A percentile compares a stretch with the other conserved stretches of the same genome.
phyloP scores from a whole-genome alignment of 2,888 invertebrate genomes.

The Drosophila mimica region DNA sequence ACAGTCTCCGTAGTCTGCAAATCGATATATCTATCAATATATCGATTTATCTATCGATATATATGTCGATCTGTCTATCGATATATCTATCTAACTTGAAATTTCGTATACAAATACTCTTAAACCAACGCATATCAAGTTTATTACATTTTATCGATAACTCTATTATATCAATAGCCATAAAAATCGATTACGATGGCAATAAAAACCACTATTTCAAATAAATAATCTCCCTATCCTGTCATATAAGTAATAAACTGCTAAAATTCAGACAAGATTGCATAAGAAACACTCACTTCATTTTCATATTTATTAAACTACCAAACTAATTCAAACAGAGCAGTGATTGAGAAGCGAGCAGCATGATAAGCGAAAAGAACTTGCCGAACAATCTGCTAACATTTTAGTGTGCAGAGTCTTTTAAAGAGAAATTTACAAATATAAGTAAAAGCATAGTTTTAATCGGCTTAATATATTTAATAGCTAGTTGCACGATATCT shows the following conservation, averaged over 20 bases:
- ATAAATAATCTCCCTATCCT: accelerated
- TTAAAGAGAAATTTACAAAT: not conserved
- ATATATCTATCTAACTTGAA: not conserved
- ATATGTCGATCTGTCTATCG: too few species aligned
- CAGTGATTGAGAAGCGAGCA: not conserved
- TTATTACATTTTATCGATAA: not conserved
- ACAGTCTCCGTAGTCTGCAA: accelerated
- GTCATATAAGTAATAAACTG: not conserved
- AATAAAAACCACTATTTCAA: not conserved
- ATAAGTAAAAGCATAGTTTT: not conserved
- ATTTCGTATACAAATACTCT: not conserved
- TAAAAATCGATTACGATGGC: not conserved
- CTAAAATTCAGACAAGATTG: not conserved
- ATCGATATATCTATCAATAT: not conserved
- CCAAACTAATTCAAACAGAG: not conserved
- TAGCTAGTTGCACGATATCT: not conserved
- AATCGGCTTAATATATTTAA: not conserved
- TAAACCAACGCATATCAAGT: not conserved
- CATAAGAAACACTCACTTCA: accelerated
- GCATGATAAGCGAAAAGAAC: not conserved
- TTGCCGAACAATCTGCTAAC: not conserved
- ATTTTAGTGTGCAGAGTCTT: not conserved
- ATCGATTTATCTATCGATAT: not conserved
- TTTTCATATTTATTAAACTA: not conserved
- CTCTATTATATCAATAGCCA: not conserved